Evolutionary conservation across 2,797 vertebrate genomes (phyloP), one percentile per base, ranked within the genome.

Genomic region (Acipenser oxyrinchus): DNA sequence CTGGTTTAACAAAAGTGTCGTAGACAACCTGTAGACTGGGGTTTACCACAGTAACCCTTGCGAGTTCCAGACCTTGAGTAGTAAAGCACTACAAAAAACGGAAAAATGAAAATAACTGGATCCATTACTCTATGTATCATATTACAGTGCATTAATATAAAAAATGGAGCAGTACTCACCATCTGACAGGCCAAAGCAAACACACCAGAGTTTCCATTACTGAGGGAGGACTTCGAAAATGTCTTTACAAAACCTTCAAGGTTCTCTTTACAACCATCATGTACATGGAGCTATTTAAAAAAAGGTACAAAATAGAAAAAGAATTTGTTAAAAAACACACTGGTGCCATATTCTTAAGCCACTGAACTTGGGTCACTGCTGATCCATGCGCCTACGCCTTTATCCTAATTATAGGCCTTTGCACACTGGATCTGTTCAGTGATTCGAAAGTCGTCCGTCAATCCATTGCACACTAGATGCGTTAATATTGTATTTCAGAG

Each of bases 181-280:
- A 78, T 88, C 78, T 93, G 89, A 63, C 90, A 93, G 74, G 87
- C 83, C 69, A 93, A 10, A 3, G 90, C 83, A 72, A 86, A 94
- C 68, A 93, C 74, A 6, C 87, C 80, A 3, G 82, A 85, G 79
- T 82, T 88, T 63, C 77, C 71, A 0, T 50, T 69, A 3, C 77
- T 72, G 0, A 73, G 69, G 0, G 70, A 67, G 11, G 69, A 51
- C 72, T 81, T 83, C 50, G 70, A 52, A 5, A 69, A 68, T 0
- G 86, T 91, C 10, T 83, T 85, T 70, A 89, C 74, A 72, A 92
- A 94, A n/a, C 88, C 89, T 67, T 90, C 81, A 66, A 92, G 69
- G 72, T 82, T 78, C 71, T 77, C 69, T 12, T 63, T 85, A 68
- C 87, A 71, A 4, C 79, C 79, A 76, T 92, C 87, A 52, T 91